Evolutionary conservation across 2,113 vertebrate species (phyloP), one percentile per base, ranked within the genome.

Genomic region (Thunnus thynnus): DNA sequence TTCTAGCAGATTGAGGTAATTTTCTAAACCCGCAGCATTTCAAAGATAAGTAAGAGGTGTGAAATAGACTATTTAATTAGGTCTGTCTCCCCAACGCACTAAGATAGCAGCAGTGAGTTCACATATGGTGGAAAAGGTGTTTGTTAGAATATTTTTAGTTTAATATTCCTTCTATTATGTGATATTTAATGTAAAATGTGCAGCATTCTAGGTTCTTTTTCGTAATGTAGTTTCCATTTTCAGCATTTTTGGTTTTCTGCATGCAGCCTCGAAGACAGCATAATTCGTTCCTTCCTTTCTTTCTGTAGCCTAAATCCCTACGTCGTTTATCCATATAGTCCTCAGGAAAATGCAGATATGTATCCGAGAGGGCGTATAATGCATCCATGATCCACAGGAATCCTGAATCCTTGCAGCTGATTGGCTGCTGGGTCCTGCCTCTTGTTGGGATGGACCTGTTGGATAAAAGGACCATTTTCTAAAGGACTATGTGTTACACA

Each of bases 391-490:
- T 95, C 95, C 96, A 96, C 94, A 95, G 96, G 96, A 96, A 96
- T 97, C 96, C 96, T 93, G 84, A 83, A 88, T 90, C 81, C 92
- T 92, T 73, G 90, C 94, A 93, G 93, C 94, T 96, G 97, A 99
- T 99, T 99, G 98, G 97, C 96, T 98, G 96, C 92, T 91, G 94
- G 80, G 86, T 92, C 94, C 94, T 96, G 96, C 96, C 97, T 96
- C 96, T 94, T 93, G 96, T 94, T 95, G 96, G 96, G 96, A 96
- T 95, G 94, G 96, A 96, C 97, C 97, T 97, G 97, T 97, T 97
- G 96, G 97, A 98, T 98, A 98, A 98, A 99, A 98, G 93, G 95
- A 95, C 93, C 94, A 95, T 96, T 96, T 97, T 96, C 95, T 96
- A 94, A 95, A 95, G 91, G 95, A 94, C 94, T 93, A 94, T 94